Evolutionary conservation across 1,140 invertebrate species (phyloP).

Genomic region (Hirudo medicinalis): DNA sequence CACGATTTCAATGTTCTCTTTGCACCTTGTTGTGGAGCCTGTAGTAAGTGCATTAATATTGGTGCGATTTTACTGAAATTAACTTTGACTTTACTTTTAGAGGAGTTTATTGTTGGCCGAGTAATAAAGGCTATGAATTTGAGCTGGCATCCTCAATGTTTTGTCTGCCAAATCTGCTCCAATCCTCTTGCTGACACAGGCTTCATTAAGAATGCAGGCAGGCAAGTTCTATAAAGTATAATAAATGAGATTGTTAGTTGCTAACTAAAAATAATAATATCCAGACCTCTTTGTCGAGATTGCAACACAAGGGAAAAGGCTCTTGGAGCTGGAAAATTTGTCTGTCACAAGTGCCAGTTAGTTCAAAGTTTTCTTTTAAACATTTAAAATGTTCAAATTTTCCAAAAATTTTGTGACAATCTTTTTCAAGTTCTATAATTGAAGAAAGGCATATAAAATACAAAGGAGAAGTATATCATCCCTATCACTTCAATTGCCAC

Average conservation of each 20-base stretch:
- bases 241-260: background rate
- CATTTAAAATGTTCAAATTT: background rate
- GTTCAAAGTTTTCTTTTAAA: constrained; percentile 25
- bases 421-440: constrained; percentile 64
- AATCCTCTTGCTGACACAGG: constrained; percentile 85
- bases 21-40: constrained; percentile 93
- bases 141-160: constrained; percentile 95
- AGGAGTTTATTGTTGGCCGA: constrained; percentile 83
- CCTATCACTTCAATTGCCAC: constrained; percentile 97
- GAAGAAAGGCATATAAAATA: constrained; percentile 91
- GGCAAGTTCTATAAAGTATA: constrained; percentile 27
- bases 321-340: constrained; percentile 82
- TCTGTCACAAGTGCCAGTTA: constrained; percentile 96
- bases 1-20: constrained; percentile 97
- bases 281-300: constrained; percentile 80
- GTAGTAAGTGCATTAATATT: constrained; percentile 52
- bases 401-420: constrained; percentile 15
- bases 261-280: constrained; percentile 19
- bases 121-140: constrained; percentile 99
- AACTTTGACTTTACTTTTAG: constrained; percentile 38
- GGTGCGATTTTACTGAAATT: constrained; percentile 11
- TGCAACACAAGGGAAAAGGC: constrained; percentile 93
- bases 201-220: constrained; percentile 78
- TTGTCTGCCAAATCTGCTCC: constrained; percentile 83
- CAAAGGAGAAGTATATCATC: constrained; percentile 92